A percentile compares a stretch with the other conserved stretches of the same genome.
These are phyloP conservation scores for Xiphophorus couchianus DNA, from an alignment of 2,113 vertebrate species.

Conservation along the genomic window DNA sequence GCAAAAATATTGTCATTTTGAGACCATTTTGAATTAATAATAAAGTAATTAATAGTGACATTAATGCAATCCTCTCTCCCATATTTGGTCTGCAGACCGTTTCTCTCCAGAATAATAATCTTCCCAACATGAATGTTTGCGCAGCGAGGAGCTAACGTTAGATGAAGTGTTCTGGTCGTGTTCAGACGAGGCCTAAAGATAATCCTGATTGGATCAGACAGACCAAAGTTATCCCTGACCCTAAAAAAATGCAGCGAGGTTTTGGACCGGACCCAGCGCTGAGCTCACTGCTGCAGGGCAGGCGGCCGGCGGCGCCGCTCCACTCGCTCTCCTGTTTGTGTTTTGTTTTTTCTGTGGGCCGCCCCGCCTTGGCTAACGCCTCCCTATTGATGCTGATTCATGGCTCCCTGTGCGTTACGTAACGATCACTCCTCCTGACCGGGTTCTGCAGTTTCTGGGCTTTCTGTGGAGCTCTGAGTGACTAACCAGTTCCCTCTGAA, in stretches of 20 bases:
- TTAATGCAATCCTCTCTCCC: too few relatives aligned
- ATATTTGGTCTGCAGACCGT: too few relatives aligned
- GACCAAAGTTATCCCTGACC: conserved; percentile 73
- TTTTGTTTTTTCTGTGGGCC: conserved; percentile 36
- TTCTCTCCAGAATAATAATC: not conserved
- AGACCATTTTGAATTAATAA: too few relatives aligned
- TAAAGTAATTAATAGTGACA: too few relatives aligned
- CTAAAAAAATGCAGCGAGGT: conserved; percentile 69
- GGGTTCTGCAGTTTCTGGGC: conserved; percentile 29
- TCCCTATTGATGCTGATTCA: conserved; percentile 71
- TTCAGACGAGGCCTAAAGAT: conserved; percentile 43
- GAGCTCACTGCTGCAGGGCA: conserved; percentile 76
- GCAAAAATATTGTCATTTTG: too few relatives aligned
- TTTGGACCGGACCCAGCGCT: conserved; percentile 77
- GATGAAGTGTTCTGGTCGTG: not conserved
- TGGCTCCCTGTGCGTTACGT: conserved; percentile 62
- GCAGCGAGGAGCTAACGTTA: not conserved
- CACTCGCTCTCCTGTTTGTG: conserved; percentile 30
- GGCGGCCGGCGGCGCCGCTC: conserved; percentile 54
- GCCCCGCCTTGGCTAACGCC: conserved; percentile 32
- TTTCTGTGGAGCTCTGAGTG: conserved; percentile 19
- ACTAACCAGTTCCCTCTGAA: conserved; percentile 4
- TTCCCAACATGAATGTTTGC: not conserved
- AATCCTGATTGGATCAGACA: conserved; percentile 70
- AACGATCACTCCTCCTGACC: conserved; percentile 54